Base-by-base conservation (phyloP, 2,113 vertebrate species). In the Xiphophorus couchianus region DNA sequence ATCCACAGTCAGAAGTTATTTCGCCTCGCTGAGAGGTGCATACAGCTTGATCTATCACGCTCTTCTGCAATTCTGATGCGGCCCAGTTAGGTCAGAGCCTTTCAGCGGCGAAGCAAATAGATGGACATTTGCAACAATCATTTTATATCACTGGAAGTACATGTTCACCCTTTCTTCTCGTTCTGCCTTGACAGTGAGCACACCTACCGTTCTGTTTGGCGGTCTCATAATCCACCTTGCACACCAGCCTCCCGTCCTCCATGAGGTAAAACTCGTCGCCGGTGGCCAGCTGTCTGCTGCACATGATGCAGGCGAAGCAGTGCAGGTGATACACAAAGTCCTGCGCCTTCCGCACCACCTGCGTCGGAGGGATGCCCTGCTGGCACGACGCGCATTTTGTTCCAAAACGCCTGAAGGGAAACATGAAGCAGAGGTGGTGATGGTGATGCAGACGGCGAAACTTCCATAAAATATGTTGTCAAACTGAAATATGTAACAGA, bases 251-350 rank as follows among this genome's bases (percentile, higher is more conserved):
- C 68, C 98, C 98, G 0, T 99, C 98, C 90, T 99, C 98, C 98
- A 99, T 97, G 90, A 99, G 96, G 94, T 99, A 99, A 92, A 99
- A 99, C 95, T 99, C 97, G 0, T 99, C 98, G 0, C 98, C 98
- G 0, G 98, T 99, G 93, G 97, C 96, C 92, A 99, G 94, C 90
- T 99, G 98, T 44, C 97, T 95, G 94, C 93, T 98, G 90, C 98
- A 99, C 95, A 99, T 99, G 87, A 99, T 95, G 83, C 98, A 99
- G 87, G 98, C 96, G 0, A 99, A 99, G 94, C 98, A 99, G 92
- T 97, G 97, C 66, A 99, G 95, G 92, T 99, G 98, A 92, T 99
- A 99, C 83, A 99, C 98, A 22, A 99, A 99, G 93, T 99, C 98
- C 93, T 99, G 98, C 0, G 98, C 98, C 89, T 99, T 99, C 86